A percentile compares a stretch with the other conserved stretches of the same genome.
These are phyloP conservation scores for Hedya salicella DNA, from an alignment of 2,888 invertebrate species.

Conservation along the genomic window DNA sequence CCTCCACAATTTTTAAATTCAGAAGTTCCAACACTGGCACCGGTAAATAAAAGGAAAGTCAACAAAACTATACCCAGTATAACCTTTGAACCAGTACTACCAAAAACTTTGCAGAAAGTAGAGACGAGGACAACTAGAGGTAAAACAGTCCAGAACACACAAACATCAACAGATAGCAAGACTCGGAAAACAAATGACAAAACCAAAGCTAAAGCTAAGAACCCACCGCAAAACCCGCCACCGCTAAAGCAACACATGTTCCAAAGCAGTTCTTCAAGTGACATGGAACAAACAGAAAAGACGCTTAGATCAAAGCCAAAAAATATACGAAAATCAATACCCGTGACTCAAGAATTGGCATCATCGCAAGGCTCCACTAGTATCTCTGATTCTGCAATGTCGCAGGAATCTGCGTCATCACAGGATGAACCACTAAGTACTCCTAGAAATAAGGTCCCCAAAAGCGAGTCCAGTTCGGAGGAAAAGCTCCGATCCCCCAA, in stretches of 20 bases:
- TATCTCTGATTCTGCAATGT: background rate
- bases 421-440: slow-evolving; percentile 48
- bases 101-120: slow-evolving; percentile 42
- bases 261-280: slow-evolving; percentile 53
- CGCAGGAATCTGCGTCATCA: background rate
- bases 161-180: slow-evolving; percentile 19
- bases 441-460: slow-evolving; percentile 62
- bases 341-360: slow-evolving; percentile 1
- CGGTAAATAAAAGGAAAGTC: slow-evolving; percentile 51
- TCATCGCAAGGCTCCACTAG: background rate
- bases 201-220: slow-evolving; percentile 46
- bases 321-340: background rate
- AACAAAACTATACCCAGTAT: slow-evolving; percentile 50
- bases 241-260: slow-evolving; percentile 26
- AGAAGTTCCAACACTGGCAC: slow-evolving; percentile 56
- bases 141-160: slow-evolving; percentile 28
- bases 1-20: slow-evolving; percentile 68
- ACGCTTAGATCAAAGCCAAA: slow-evolving; percentile 2
- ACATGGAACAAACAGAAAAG: slow-evolving; percentile 47
- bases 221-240: slow-evolving; percentile 13
- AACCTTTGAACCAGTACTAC: slow-evolving; percentile 57
- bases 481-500: slow-evolving; percentile 71
- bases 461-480: slow-evolving; percentile 72
- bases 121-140: slow-evolving; percentile 46
- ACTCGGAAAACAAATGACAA: slow-evolving; percentile 27